Evolutionary conservation across 2,888 invertebrate species (phyloP).

Genomic region (Oscheius sp.): DNA sequence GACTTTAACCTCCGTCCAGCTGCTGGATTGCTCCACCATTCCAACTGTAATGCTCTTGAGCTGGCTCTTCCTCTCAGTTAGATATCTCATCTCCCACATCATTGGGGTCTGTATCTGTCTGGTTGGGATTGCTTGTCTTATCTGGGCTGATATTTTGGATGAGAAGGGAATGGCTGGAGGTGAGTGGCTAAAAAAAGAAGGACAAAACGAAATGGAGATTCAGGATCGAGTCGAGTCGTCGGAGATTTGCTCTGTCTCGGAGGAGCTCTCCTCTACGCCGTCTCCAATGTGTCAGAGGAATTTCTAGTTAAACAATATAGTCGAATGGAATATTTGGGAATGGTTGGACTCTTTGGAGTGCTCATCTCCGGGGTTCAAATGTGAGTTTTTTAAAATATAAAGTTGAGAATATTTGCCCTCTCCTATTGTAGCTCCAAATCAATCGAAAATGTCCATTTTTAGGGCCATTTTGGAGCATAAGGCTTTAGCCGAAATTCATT

Average conservation of each 20-base stretch:
- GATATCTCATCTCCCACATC: constrained; percentile 73
- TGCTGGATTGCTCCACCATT: constrained; percentile 85
- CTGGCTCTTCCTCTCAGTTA: constrained; percentile 81
- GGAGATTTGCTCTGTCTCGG: constrained; percentile 85
- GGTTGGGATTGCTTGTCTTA: constrained; percentile 83
- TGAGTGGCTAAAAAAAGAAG: not conserved
- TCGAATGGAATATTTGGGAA: constrained; percentile 82
- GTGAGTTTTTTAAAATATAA: constrained; percentile 60
- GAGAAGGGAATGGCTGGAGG: constrained; percentile 63
- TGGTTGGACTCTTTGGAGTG: constrained; percentile 83
- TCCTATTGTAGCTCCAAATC: too few species aligned
- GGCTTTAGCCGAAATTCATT: constrained; percentile 78
- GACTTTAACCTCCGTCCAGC: constrained; percentile 80
- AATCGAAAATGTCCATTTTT: too few species aligned
- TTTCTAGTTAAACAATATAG: constrained; percentile 82
- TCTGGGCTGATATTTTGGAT: constrained; percentile 82
- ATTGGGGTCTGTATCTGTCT: constrained; percentile 79
- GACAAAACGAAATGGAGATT: constrained; percentile 6
- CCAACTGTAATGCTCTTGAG: constrained; percentile 83
- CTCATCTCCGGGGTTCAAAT: constrained; percentile 82
- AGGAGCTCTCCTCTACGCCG: constrained; percentile 75
- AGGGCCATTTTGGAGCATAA: constrained; percentile 77
- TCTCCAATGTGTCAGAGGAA: constrained; percentile 80
- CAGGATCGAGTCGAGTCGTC: constrained; percentile 82
- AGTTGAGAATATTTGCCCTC: constrained; percentile 58